Conservation (phyloP, 2,888 invertebrate species). For the Cinara cedri region DNA sequence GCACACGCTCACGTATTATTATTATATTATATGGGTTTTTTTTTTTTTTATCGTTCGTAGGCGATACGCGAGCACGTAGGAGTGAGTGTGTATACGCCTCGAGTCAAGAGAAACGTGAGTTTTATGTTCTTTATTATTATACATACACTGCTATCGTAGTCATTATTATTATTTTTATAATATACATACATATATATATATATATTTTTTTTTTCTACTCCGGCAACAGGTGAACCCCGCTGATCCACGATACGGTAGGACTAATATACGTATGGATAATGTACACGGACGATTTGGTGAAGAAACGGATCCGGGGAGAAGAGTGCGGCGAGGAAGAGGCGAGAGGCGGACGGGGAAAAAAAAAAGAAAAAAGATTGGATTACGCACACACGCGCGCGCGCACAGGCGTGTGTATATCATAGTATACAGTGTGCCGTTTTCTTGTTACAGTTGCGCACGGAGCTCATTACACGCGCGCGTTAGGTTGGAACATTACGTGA, state of each 20-base stretch:
- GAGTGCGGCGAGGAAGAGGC: neutral
- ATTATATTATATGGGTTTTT: neutral
- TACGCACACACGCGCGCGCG: constrained; percentile 4
- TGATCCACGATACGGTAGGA: constrained; percentile 54
- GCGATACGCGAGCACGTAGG: constrained; percentile 56
- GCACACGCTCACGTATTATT: constrained; percentile 7
- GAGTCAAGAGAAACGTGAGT: constrained; percentile 57
- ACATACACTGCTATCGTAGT: constrained; percentile 21
- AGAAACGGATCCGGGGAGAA: constrained; percentile 12
- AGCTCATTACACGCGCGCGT: constrained; percentile 45
- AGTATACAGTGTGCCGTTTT: constrained; percentile 45
- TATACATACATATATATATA: neutral
- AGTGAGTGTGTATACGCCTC: constrained; percentile 35
- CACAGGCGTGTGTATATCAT: neutral
- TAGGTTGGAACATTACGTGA: constrained; percentile 48
- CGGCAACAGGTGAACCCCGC: constrained; percentile 51
- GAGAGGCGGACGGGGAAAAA: neutral
- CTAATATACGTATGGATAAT: constrained; percentile 49
- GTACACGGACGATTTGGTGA: constrained; percentile 52
- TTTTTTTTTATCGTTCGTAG: constrained; percentile 53
- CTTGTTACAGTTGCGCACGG: constrained; percentile 45
- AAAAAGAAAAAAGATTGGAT: constrained; percentile 51
- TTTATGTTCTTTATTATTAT: constrained; percentile 56
- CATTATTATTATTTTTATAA: constrained; percentile 39
- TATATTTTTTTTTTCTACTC: constrained; percentile 10